Percentiles rank a stretch among this genome's conserved stretches.
Evolutionary conservation across 2,888 invertebrate genomes (phyloP).

Genomic region (Agrilus cyanescens): DNA sequence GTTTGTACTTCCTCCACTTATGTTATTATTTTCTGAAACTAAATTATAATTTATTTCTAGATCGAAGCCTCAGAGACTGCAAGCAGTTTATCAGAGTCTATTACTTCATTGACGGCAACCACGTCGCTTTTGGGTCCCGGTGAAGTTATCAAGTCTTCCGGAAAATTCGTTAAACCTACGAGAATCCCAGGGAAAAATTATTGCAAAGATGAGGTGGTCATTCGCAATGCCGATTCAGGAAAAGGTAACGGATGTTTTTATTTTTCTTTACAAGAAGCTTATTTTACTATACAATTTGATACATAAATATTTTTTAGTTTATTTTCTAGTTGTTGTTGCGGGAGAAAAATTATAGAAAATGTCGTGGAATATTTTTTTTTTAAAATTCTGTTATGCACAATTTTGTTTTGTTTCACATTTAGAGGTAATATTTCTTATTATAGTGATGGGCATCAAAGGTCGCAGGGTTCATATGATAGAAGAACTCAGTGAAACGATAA

Average conservation of each 20-base stretch:
- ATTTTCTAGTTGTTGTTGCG: background rate
- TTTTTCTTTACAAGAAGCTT: background rate
- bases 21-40: background rate
- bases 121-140: slow-evolving; percentile 62
- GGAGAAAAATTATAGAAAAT: background rate
- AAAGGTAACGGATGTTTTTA: slow-evolving; percentile 55
- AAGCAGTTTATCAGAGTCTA: slow-evolving; percentile 38
- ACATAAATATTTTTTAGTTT: background rate
- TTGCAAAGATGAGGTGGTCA: slow-evolving; percentile 90
- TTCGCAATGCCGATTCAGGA: slow-evolving; percentile 89
- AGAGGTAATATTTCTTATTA: slow-evolving; percentile 31
- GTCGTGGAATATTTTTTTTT: background rate
- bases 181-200: slow-evolving; percentile 88
- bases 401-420: background rate
- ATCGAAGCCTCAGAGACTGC: slow-evolving; percentile 29
- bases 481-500: slow-evolving; percentile 95
- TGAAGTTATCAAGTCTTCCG: slow-evolving; percentile 76
- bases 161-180: slow-evolving; percentile 79
- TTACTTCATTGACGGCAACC: slow-evolving; percentile 36
- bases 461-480: slow-evolving; percentile 97
- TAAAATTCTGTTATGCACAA: slow-evolving; percentile 4
- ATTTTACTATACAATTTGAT: background rate
- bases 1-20: background rate
- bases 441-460: slow-evolving; percentile 99
- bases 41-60: slow-evolving; percentile 15